These are phyloP conservation scores for Acleris holmiana DNA, from an alignment of 2,888 invertebrate genomes.

Conservation along the genomic window DNA sequence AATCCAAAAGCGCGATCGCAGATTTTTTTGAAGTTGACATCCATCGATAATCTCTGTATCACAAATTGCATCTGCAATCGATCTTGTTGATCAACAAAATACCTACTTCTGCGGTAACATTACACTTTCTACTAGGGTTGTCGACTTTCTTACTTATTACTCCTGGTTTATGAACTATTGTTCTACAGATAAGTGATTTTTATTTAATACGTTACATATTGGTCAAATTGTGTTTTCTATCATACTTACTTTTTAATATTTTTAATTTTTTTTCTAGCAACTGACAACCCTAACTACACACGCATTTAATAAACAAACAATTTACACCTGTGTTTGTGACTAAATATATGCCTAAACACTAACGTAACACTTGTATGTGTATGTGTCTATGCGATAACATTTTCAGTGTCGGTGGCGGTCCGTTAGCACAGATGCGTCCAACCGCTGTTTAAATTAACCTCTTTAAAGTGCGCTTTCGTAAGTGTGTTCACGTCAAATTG, in stretches of 20 bases:
- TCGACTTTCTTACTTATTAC: background rate
- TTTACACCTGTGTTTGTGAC: slow-evolving; percentile 38
- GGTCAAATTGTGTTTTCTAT: no score
- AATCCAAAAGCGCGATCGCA: no score
- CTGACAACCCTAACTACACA: slow-evolving; percentile 8
- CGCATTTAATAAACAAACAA: slow-evolving; percentile 27
- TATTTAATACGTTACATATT: no score
- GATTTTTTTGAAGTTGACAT: no score
- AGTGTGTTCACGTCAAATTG: slow-evolving; percentile 50
- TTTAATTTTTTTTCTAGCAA: background rate
- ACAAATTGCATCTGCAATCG: slow-evolving; percentile 16
- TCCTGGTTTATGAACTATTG: no score
- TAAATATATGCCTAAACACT: slow-evolving; percentile 18
- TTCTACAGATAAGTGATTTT: no score
- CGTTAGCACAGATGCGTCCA: slow-evolving; percentile 40
- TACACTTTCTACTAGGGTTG: slow-evolving; percentile 18
- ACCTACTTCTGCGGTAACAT: slow-evolving; percentile 3
- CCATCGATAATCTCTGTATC: background rate
- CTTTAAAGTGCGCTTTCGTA: slow-evolving; percentile 47
- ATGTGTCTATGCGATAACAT: slow-evolving; percentile 42
- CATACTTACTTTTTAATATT: no score
- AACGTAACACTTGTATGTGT: slow-evolving; percentile 18
- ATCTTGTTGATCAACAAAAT: slow-evolving; percentile 32
- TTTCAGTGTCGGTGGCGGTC: slow-evolving; percentile 47
- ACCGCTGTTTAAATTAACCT: slow-evolving; percentile 3